phyloP scores from a whole-genome alignment of 2,113 vertebrate species.

The Sceloporus undulatus region DNA sequence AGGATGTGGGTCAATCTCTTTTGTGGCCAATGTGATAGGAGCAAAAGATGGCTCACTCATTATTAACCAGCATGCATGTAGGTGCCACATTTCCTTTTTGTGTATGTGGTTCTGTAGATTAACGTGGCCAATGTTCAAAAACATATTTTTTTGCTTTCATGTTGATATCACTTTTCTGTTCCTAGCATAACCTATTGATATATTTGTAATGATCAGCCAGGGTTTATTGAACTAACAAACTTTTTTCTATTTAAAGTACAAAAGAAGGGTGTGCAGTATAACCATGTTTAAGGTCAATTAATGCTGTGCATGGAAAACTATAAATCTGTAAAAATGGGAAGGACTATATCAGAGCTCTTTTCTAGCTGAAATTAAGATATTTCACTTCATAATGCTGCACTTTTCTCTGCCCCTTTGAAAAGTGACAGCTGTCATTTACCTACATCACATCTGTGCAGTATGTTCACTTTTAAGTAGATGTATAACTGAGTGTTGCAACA shows the following conservation, averaged over 20 bases:
- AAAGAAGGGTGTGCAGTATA: background rate
- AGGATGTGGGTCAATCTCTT: too few species aligned
- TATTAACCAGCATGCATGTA: background rate
- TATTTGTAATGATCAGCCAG: background rate
- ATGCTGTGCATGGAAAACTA: background rate
- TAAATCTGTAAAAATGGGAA: constrained; percentile 22
- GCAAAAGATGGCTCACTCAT: background rate
- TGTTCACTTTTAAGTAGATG: constrained; percentile 53
- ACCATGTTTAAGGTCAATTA: background rate
- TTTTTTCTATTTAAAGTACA: background rate
- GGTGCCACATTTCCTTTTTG: background rate
- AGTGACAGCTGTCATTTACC: constrained; percentile 37
- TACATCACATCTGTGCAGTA: background rate
- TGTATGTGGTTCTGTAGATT: background rate
- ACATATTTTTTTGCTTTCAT: background rate
- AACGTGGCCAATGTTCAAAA: background rate
- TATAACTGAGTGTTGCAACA: constrained; percentile 75
- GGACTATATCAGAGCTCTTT: constrained; percentile 11
- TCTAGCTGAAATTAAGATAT: constrained; percentile 23
- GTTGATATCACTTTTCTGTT: background rate
- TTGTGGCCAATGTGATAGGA: background rate
- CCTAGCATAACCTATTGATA: background rate
- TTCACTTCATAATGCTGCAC: background rate
- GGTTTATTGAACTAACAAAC: background rate
- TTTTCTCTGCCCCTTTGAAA: constrained; percentile 36